These are phyloP conservation scores for Scaptomyza reducta DNA, from an alignment of 2,888 invertebrate species.

Conservation along the genomic window DNA sequence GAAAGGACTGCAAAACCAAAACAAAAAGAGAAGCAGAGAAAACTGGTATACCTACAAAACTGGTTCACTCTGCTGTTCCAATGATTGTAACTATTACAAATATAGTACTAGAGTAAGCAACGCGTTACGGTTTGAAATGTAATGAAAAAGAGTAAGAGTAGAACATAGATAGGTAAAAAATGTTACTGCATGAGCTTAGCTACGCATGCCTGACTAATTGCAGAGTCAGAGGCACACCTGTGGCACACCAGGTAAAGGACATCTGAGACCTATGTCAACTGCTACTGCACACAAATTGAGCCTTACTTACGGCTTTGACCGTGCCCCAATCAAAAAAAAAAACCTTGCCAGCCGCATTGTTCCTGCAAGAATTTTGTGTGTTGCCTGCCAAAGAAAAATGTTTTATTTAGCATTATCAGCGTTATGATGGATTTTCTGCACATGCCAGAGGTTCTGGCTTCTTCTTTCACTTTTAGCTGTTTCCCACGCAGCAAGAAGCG, in stretches of 20 bases:
- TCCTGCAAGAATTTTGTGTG: conserved; percentile 11
- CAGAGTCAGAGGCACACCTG: conserved; percentile 27
- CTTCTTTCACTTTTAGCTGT: conserved; percentile 6
- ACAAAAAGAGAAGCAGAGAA: neutral
- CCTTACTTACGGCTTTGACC: conserved; percentile 17
- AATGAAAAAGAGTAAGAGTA: neutral
- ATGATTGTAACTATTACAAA: conserved; percentile 9
- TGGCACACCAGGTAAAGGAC: conserved; percentile 39
- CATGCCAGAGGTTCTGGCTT: conserved; percentile 22
- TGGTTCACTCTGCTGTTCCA: neutral
- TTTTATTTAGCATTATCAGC: conserved; percentile 32
- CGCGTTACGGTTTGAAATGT: no score
- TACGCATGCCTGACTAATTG: conserved; percentile 36
- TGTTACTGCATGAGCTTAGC: conserved; percentile 6
- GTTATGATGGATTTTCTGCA: conserved; percentile 53
- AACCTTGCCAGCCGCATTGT: conserved; percentile 30
- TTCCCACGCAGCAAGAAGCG: conserved; percentile 58
- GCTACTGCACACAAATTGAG: conserved; percentile 4
- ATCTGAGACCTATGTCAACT: conserved; percentile 20
- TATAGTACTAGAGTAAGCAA: neutral
- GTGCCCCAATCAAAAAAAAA: conserved; percentile 5
- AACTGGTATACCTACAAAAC: conserved; percentile 1
- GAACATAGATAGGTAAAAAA: neutral
- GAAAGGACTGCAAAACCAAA: conserved; percentile 3
- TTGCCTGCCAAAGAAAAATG: neutral